phyloP scores from a whole-genome alignment of 2,113 vertebrate species.

The Dolichallabes microphthalmus region DNA sequence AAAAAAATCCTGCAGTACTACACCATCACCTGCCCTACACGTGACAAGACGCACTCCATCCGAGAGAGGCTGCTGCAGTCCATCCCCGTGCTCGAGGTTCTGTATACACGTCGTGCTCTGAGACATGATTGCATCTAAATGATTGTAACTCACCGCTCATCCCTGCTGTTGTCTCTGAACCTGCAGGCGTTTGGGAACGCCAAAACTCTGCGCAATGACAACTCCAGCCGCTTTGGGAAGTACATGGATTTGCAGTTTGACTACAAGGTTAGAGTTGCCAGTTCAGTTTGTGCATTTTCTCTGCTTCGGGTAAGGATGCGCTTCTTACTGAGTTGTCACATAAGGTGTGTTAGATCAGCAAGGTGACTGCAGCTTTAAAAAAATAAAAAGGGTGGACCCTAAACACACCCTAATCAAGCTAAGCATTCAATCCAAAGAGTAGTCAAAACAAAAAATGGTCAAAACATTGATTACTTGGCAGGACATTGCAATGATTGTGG shows the following conservation, averaged over 20 bases:
- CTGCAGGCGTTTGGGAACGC: slow-evolving; percentile 93
- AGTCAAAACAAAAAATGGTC: neutral
- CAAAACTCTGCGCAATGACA: slow-evolving; percentile 94
- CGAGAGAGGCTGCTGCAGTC: slow-evolving; percentile 89
- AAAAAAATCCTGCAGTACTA: slow-evolving; percentile 97
- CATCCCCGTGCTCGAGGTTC: slow-evolving; percentile 91
- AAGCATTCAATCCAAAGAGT: neutral
- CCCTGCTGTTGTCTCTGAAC: slow-evolving; percentile 24
- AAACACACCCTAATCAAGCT: neutral
- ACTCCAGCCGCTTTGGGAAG: slow-evolving; percentile 97
- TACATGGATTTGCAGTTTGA: slow-evolving; percentile 99
- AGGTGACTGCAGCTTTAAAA: neutral
- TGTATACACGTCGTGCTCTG: no score
- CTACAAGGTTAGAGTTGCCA: slow-evolving; percentile 78
- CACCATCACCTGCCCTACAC: slow-evolving; percentile 85
- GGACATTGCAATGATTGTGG: neutral
- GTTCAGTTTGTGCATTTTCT: neutral
- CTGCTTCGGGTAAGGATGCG: neutral
- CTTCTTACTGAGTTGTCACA: neutral
- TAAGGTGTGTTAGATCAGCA: neutral
- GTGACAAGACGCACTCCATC: slow-evolving; percentile 79
- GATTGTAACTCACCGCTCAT: neutral
- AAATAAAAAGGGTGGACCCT: neutral
- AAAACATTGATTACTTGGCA: neutral
- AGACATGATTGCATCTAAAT: neutral